Percentiles rank a stretch among this genome's conserved stretches.
Conservation (phyloP, 1,140 invertebrate species). For the Papilio polytes region DNA sequence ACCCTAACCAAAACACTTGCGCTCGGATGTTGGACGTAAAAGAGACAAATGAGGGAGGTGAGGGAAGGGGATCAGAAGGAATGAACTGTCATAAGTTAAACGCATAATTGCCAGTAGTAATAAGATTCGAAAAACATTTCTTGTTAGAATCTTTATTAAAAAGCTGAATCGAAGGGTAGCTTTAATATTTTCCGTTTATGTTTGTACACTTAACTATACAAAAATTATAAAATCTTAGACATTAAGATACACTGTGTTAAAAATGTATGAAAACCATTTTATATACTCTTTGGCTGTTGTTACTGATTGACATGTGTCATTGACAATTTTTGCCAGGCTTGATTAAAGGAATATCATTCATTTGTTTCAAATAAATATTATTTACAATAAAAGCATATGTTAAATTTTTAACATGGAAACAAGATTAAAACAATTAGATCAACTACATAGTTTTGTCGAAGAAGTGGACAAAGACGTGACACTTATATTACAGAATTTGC, state of each 20-base stretch:
- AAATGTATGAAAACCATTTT: too few relatives aligned
- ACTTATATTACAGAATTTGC: conserved; percentile 69
- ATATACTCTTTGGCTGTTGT: too few relatives aligned
- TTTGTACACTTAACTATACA: too few relatives aligned
- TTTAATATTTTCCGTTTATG: not conserved
- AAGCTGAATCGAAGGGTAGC: not conserved
- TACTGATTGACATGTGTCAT: too few relatives aligned
- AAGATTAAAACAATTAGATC: conserved; percentile 55
- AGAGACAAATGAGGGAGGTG: conserved; percentile 1
- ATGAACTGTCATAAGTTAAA: conserved; percentile 45
- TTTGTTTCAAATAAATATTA: not conserved
- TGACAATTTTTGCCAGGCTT: not conserved
- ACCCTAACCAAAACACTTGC: conserved; percentile 22
- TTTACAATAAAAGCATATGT: not conserved
- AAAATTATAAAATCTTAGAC: too few relatives aligned
- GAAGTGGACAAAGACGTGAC: conserved; percentile 65
- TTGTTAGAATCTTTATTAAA: too few relatives aligned
- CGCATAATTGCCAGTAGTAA: conserved; percentile 30
- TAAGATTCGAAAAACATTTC: not conserved
- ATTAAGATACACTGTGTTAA: too few relatives aligned
- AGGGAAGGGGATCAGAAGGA: conserved; percentile 45
- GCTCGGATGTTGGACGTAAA: not conserved
- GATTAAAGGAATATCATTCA: not conserved
- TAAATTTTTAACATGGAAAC: conserved; percentile 47
- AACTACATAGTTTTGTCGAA: conserved; percentile 56